These are phyloP conservation scores for Gadus chalcogrammus DNA, from an alignment of 2,113 vertebrate genomes.

Conservation along the genomic window DNA sequence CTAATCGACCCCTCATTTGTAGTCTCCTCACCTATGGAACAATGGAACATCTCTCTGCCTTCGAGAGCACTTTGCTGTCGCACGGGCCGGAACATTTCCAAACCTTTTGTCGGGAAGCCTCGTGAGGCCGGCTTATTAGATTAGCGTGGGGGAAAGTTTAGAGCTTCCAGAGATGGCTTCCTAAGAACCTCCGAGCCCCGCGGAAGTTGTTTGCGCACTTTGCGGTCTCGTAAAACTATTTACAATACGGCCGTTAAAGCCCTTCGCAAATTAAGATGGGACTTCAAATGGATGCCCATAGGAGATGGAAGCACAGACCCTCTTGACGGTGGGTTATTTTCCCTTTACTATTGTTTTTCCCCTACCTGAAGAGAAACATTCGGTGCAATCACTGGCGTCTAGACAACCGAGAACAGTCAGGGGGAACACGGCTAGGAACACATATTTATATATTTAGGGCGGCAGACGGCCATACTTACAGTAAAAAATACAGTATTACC, in stretches of 20 bases:
- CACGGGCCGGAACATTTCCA: neutral
- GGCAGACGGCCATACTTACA: slow-evolving; percentile 25
- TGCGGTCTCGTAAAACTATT: slow-evolving; percentile 28
- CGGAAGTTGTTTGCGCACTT: slow-evolving; percentile 27
- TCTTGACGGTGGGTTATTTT: too few species aligned
- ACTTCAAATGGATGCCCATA: neutral
- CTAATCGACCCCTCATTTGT: too few species aligned
- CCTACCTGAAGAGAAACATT: too few species aligned
- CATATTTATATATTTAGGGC: too few species aligned
- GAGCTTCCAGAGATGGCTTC: slow-evolving; percentile 5
- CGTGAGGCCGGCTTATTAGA: slow-evolving; percentile 20
- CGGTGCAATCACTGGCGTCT: too few species aligned
- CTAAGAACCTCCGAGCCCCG: slow-evolving; percentile 21
- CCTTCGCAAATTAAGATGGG: neutral
- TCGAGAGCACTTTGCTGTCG: slow-evolving; percentile 4
- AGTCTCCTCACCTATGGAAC: too few species aligned
- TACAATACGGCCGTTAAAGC: slow-evolving; percentile 3
- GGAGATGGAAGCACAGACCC: neutral
- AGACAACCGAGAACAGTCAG: too few species aligned
- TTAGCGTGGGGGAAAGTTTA: slow-evolving; percentile 13
- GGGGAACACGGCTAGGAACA: too few species aligned
- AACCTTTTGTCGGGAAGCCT: neutral
- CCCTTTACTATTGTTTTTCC: too few species aligned
- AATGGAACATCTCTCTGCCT: neutral
- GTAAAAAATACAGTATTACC: slow-evolving; percentile 39